A percentile compares a stretch with the other conserved stretches of the same genome.
These are phyloP conservation scores for Microdon myrmicae DNA, from an alignment of 2,888 invertebrate genomes.

Conservation along the genomic window DNA sequence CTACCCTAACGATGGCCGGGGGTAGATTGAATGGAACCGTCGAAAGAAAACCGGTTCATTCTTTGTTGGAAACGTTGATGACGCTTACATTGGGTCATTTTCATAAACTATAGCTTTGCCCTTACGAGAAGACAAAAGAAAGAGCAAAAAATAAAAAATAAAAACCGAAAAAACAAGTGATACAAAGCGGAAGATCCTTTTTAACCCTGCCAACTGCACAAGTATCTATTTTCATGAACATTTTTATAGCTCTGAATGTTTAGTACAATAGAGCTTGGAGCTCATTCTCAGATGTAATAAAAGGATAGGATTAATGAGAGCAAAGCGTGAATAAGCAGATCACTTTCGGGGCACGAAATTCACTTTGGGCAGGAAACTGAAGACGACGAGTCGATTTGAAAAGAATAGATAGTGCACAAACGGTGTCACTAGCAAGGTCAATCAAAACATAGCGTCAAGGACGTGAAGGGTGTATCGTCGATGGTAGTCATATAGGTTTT, in stretches of 20 bases:
- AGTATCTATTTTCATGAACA: constrained; percentile 19
- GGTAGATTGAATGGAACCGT: constrained; percentile 1
- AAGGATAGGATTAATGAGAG: constrained; percentile 13
- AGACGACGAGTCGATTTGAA: too few relatives aligned
- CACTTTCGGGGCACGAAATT: too few relatives aligned
- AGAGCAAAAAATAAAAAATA: not conserved
- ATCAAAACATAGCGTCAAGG: too few relatives aligned
- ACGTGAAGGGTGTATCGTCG: too few relatives aligned
- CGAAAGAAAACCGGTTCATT: not conserved
- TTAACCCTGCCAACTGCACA: constrained; percentile 24
- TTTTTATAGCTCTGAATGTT: constrained; percentile 29
- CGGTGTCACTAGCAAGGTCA: too few relatives aligned
- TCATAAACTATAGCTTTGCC: constrained; percentile 30
- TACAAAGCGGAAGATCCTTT: too few relatives aligned
- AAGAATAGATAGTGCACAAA: too few relatives aligned
- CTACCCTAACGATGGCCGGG: constrained; percentile 13
- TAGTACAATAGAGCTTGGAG: constrained; percentile 4
- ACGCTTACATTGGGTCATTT: constrained; percentile 32
- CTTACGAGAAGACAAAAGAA: constrained; percentile 6
- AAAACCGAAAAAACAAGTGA: too few relatives aligned
- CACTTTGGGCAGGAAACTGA: too few relatives aligned
- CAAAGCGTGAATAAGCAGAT: constrained; percentile 16
- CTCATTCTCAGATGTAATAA: not conserved
- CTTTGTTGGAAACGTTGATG: constrained; percentile 28
- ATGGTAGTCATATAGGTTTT: too few relatives aligned